Base-by-base conservation (phyloP, 2,113 vertebrate genomes). In the Podocnemis expansa region DNA sequence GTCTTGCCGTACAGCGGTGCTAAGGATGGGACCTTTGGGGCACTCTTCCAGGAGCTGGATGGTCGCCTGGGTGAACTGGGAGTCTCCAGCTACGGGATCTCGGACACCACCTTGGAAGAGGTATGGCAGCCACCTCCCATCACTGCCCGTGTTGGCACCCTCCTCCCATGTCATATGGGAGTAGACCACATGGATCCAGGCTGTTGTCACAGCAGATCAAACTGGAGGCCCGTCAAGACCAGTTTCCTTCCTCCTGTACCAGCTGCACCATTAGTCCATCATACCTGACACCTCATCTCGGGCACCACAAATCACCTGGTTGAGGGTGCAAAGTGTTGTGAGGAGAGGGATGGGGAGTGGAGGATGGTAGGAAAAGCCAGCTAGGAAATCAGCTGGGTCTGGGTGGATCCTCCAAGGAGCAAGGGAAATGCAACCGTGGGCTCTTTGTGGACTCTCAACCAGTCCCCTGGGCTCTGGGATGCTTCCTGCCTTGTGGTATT, bases 21-120 rank as follows among this genome's bases (percentile, higher is more conserved):
- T 27, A 98, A 98, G 91, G 98, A 99, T 0, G 98, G 98, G 31
- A 96, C 98, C 47, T 98, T 99, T 0, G 97, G 96, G 4, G 9
- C 95, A 24, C 98, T 99, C 43, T 98, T 99, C 96, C 88, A 11
- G 0, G 98, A 99, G 87, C 97, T 99, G 95, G 99, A 99, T 1
- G 47, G 78, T 5, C 98, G 17, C 31, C 97, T 98, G 89, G 80
- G 25, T 0, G 98, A 98, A 2, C 94, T 99, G 87, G 98, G 98
- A 54, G 91, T 99, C 79, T 95, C 97, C 29, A 97, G 99, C 97
- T 99, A 99, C 0, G 98, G 99, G 51, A 97, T 99, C 90, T 99
- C 99, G 0, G 98, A 99, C 97, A 99, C 98, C 96, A 98, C 98
- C 17, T 98, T 99, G 51, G 99, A 99, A 93, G 99, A 99, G 98